These are phyloP conservation scores for Nezara viridula DNA, from an alignment of 2,888 invertebrate genomes.

Conservation along the genomic window DNA sequence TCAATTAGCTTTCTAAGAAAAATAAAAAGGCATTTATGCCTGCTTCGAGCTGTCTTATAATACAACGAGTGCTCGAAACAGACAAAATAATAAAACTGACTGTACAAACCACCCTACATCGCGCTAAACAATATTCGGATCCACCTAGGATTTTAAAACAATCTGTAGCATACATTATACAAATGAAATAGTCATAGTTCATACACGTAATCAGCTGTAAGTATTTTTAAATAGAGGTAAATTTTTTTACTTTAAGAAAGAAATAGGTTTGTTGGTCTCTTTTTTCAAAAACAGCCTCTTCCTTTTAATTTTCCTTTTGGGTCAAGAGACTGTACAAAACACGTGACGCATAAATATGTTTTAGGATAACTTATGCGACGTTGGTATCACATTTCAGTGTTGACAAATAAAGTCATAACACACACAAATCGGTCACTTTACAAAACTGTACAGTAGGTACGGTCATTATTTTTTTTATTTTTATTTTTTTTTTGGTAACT, in stretches of 20 bases:
- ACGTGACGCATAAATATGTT: constrained; percentile 56
- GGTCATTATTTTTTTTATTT: constrained; percentile 62
- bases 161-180: constrained; percentile 62
- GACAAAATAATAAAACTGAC: constrained; percentile 52
- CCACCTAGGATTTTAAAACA: constrained; percentile 57
- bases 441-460: constrained; percentile 65
- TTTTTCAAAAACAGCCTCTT: constrained; percentile 52
- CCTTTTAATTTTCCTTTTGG: constrained; percentile 16
- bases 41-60: constrained; percentile 50
- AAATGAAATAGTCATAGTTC: constrained; percentile 63
- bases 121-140: constrained; percentile 62
- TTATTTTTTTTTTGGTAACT: constrained; percentile 60
- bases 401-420: constrained; percentile 56
- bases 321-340: constrained; percentile 44
- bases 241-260: constrained; percentile 62
- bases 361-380: constrained; percentile 54
- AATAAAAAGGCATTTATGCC: constrained; percentile 58
- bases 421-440: constrained; percentile 63
- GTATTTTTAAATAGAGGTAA: constrained; percentile 64
- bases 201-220: constrained; percentile 63
- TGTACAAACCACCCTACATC: constrained; percentile 61
- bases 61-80: constrained; percentile 55
- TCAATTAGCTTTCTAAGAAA: constrained; percentile 56
- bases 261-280: constrained; percentile 60
- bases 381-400: constrained; percentile 59